Conservation (phyloP, 2,113 vertebrate species). For the Macaca mulatta region DNA sequence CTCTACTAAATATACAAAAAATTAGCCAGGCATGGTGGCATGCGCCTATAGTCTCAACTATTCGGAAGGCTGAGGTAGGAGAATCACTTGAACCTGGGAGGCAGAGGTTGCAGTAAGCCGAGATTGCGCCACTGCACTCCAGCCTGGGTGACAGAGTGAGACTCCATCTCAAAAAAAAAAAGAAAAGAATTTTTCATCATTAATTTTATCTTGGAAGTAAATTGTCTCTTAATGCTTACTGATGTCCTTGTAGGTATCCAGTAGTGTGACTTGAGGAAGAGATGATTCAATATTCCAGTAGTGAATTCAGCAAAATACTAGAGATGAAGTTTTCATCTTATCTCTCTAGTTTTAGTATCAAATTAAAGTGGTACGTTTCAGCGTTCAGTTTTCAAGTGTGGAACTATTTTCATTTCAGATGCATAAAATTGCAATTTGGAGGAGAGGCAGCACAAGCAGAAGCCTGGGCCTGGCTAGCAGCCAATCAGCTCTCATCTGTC, state of each 20-base stretch:
- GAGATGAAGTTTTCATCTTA: not conserved
- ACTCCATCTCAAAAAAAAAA: too few relatives aligned
- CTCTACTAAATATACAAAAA: too few relatives aligned
- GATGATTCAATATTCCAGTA: not conserved
- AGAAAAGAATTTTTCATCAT: not conserved
- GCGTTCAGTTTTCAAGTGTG: not conserved
- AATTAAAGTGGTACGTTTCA: not conserved
- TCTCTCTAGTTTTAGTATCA: not conserved
- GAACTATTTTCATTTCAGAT: conserved; percentile 82
- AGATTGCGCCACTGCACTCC: too few relatives aligned
- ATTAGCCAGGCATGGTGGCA: too few relatives aligned
- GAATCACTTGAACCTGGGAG: too few relatives aligned
- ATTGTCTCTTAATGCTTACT: not conserved
- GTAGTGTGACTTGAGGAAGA: not conserved
- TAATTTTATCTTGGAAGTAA: not conserved
- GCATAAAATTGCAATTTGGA: conserved; percentile 93
- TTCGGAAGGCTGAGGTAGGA: too few relatives aligned
- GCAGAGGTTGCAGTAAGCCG: too few relatives aligned
- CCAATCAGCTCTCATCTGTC: conserved; percentile 91
- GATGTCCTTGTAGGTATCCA: not conserved
- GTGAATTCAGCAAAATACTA: not conserved
- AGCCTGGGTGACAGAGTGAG: too few relatives aligned
- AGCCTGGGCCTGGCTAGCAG: conserved; percentile 96
- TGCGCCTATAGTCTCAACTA: too few relatives aligned
- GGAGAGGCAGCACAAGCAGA: conserved; percentile 91